These are phyloP conservation scores for Geodia barretti DNA, from an alignment of 37 sponge, comb jelly and placozoan genomes.

Conservation along the genomic window DNA sequence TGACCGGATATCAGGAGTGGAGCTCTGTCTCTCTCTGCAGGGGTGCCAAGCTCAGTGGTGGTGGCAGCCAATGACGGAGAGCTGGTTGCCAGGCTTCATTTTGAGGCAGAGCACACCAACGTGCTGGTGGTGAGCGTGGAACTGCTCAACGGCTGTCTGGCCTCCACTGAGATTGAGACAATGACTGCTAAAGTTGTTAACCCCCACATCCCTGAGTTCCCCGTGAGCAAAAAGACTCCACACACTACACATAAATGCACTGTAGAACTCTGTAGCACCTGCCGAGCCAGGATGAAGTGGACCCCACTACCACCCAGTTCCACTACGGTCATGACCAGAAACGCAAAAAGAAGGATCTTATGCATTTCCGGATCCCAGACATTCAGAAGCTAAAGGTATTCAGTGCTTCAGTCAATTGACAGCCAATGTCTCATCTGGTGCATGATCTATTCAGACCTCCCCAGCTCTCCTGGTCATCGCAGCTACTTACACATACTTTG, in stretches of 20 bases:
- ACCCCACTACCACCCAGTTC: neutral
- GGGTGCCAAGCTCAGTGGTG: constrained; percentile 57
- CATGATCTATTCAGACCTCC: neutral
- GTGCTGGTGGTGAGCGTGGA: constrained; percentile 82
- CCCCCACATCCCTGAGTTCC: neutral
- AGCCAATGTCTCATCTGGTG: no score
- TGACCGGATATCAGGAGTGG: no score
- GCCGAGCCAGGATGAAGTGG: constrained; percentile 5
- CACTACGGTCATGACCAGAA: constrained; percentile 23
- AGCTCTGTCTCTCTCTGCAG: constrained; percentile 16
- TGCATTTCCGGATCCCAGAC: constrained; percentile 66
- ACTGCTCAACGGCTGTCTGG: constrained; percentile 68
- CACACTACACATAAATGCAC: neutral
- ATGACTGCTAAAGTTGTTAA: constrained; percentile 11
- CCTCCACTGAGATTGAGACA: constrained; percentile 20
- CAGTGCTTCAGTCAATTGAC: no score
- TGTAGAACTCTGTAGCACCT: neutral
- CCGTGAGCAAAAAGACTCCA: neutral
- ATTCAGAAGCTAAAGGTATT: constrained; percentile 74
- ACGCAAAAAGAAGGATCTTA: constrained; percentile 37
- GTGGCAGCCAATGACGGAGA: constrained; percentile 53
- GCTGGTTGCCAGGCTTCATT: constrained; percentile 65
- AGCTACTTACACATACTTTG: neutral
- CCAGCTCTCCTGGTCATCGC: constrained; percentile 1
- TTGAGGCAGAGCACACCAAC: constrained; percentile 92